Base-by-base conservation (phyloP, 2,888 invertebrate species). In the Meiosimyza platycephala region DNA sequence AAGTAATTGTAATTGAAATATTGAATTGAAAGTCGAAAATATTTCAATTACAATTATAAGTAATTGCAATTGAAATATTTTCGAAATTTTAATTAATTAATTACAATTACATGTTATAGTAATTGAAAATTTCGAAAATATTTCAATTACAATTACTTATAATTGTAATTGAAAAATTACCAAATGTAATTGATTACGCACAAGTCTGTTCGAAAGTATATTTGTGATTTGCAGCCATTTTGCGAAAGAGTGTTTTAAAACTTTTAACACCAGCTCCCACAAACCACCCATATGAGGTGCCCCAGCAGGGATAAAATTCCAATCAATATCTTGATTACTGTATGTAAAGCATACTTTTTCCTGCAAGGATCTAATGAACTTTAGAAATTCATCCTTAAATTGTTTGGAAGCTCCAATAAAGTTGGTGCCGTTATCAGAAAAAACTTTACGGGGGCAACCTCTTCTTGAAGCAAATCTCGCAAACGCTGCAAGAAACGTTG, bases 211-310 rank as follows among this genome's bases (percentile, higher is more conserved):
- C n/a, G n/a, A n/a, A n/a, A n/a, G n/a, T n/a, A n/a, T n/a, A n/a
- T n/a, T n/a, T n/a, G n/a, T n/a, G n/a, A n/a, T 50, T 50, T 6
- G 51, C 59, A 28, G 68, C 12, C 5, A 69, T 28, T 51, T 28
- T 51, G 6, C 33, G 59, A 0, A 60, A 13, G 6, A 51, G 59
- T 1, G 3, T 16, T 50, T 60, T 69, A n/a, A 50, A 69, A 15
- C 51, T 69, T 60, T 50, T 59, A 6, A 66, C 59, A 9, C 72
- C 65, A 3, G 52, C 52, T 69, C 69, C 59, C 59, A 69, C 33
- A 70, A 60, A 15, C 72, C 72, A n/a, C 72, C 72, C 66, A 72
- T 60, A 16, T 72, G 72, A 13, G 72, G 72, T 12, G 72, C 72
- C 6, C 52, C 18, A 12, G 72, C 62, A 3, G 62, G 72, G 3